Conservation (phyloP, 2,888 invertebrate genomes). For the Criorhina ranunculi region DNA sequence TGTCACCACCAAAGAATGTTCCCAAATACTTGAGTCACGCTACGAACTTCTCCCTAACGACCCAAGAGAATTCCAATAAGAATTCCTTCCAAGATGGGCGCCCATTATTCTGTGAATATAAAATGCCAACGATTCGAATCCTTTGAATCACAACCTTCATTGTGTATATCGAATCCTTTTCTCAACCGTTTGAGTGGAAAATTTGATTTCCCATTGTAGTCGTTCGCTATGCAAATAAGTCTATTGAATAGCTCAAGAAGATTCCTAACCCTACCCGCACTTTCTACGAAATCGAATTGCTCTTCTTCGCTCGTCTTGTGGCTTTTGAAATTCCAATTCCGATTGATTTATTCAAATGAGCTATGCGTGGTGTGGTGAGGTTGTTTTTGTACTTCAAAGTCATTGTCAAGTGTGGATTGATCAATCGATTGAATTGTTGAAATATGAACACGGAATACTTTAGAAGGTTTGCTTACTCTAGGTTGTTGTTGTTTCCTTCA, state of each 20-base stretch:
- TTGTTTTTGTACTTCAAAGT: constrained; percentile 29
- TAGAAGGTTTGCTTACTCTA: constrained; percentile 11
- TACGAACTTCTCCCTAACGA: background rate
- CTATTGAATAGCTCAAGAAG: background rate
- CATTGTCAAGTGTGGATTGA: constrained; percentile 46
- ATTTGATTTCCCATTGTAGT: constrained; percentile 33
- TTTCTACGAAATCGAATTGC: constrained; percentile 14
- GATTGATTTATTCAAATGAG: constrained; percentile 42
- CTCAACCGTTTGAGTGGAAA: constrained; percentile 25
- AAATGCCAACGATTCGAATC: constrained; percentile 6
- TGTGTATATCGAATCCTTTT: constrained; percentile 11
- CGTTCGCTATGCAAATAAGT: too few species aligned
- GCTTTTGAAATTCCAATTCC: constrained; percentile 14
- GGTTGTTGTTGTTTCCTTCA: too few species aligned
- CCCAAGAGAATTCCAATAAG: constrained; percentile 3
- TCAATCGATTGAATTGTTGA: constrained; percentile 17
- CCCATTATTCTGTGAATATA: background rate
- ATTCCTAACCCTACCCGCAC: background rate
- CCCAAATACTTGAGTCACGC: background rate
- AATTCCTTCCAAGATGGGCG: background rate
- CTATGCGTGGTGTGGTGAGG: constrained; percentile 8
- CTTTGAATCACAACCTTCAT: background rate
- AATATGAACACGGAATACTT: background rate
- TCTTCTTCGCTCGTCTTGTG: background rate
- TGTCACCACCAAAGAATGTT: too few species aligned